Base-by-base conservation (phyloP, 2,797 vertebrate genomes). In the Pseudocheirus occidentalis region DNA sequence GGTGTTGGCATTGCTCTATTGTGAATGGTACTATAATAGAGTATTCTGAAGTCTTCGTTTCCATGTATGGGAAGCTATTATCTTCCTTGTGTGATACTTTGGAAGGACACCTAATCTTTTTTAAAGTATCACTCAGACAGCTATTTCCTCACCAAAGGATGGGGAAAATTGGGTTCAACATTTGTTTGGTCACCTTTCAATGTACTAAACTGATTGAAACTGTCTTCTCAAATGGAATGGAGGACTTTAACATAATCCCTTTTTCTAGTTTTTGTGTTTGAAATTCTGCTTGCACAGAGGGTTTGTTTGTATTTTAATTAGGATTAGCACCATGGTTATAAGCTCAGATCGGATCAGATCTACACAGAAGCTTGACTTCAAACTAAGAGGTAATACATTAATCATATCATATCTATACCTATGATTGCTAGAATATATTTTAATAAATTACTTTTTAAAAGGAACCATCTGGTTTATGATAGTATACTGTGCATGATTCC, bases 71-170 rank as follows among this genome's bases (percentile, higher is more conserved):
- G 73, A 87, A 93, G 34, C 13, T 87, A 90, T 93, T 90, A 27
- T 53, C n/a, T 53, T 95, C 11, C 11, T n/a, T 24, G 92, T 46
- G 94, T 29, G 55, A 46, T 46, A 94, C 24, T 94, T 24, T 55
- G 58, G 13, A 59, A 87, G 73, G 91, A 94, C 95, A 93, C 18
- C 27, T 92, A n/a, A 27, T 87, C 66, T 73, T 46, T 87, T 87
- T 87, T 18, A 95, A 96, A 96, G 92, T 95, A 93, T 29, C 94
- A 91, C 90, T 92, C 59, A 57, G 96, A 73, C 27, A 95, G 91
- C 87, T 92, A 56, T 96, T 57, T 73, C 90, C 55, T 66, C 55
- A 89, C 90, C 24, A 57, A 9, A 62, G 55, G 94, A 94, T 5
- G 66, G 31, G 92, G 92, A 89, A 94, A 55, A 54, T 53, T 94